Conservation (phyloP, 2,888 invertebrate genomes). For the Diaperis boleti region DNA sequence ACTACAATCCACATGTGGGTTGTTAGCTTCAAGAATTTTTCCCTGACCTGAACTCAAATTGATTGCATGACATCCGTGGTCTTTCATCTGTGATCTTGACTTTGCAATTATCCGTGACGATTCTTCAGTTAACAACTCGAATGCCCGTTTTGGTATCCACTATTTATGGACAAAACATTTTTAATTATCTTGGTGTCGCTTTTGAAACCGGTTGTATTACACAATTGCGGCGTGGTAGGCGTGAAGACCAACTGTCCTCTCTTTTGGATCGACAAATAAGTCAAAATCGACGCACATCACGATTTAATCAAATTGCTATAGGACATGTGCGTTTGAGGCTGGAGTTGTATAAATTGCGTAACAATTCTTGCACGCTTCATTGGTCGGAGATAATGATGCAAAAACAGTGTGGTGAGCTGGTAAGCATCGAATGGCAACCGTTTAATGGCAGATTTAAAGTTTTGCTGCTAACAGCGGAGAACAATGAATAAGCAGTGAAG, state of each 20-base stretch:
- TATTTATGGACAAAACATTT: not conserved
- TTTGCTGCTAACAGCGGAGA: no score
- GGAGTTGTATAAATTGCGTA: constrained; percentile 16
- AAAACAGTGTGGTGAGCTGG: constrained; percentile 10
- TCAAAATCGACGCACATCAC: constrained; percentile 1
- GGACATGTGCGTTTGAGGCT: not conserved
- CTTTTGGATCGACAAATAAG: not conserved
- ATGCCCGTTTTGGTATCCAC: not conserved
- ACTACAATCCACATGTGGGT: not conserved
- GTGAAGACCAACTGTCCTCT: constrained; percentile 21
- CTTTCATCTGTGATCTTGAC: not conserved
- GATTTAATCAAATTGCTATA: constrained; percentile 4
- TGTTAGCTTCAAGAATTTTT: not conserved
- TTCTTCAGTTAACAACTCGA: not conserved
- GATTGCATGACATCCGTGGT: not conserved
- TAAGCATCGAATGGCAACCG: constrained; percentile 3
- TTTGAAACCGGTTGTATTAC: constrained; percentile 24
- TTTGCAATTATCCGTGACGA: not conserved
- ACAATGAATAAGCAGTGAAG: not conserved
- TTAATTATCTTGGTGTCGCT: not conserved
- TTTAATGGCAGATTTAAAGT: not conserved
- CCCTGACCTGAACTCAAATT: not conserved
- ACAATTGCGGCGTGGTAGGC: constrained; percentile 14
- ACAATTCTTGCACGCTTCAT: constrained; percentile 18
- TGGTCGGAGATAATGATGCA: constrained; percentile 9